Evolutionary conservation across 64 coral and sea anemone species (phyloP), one percentile per base, ranked within the genome.

Genomic region (Dendronephthya gigantea): DNA sequence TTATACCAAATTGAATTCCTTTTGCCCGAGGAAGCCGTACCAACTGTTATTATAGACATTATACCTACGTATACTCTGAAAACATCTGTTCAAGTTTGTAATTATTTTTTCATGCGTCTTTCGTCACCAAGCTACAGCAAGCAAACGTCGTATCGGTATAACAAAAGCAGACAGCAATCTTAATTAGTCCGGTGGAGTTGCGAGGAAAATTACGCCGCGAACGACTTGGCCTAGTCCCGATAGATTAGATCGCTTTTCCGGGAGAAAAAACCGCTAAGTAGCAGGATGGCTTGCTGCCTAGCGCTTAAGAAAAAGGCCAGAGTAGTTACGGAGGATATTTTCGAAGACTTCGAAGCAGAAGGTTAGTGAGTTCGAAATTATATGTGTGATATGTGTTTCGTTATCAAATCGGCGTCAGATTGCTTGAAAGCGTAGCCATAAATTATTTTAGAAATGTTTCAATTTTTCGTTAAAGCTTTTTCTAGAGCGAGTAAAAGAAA

Each of bases 21-120:
- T 52, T 22, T 16, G 50, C 50, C 13, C 13, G 23, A 52, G 50
- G 23, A 52, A 52, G 50, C 50, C 1, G 50, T 50, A 12, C 50
- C 50, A n/a, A n/a, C n/a, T n/a, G n/a, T n/a, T n/a, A n/a, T n/a
- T n/a, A n/a, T n/a, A n/a, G n/a, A n/a, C n/a, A n/a, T n/a, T n/a
- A n/a, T n/a, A n/a, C n/a, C n/a, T n/a, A 6, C 55, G 7, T 22
- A 62, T 62, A 62, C 25, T n/a, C 25, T 19, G 6, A 27, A 62
- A 79, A 79, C 72, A 79, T 79, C 72, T 79, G 72, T 79, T 79
- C 36, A 6, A 13, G 2, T 29, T 79, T 39, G 19, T 79, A 34
- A 79, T 79, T 79, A 35, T 36, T 79, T 79, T 79, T 79, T 79
- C 72, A 79, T 79, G 30, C 32, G 25, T 79, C 72, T 79, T 79